A percentile compares a stretch with the other conserved stretches of the same genome.
Conservation (phyloP, 1,140 invertebrate genomes). For the Drosophila neocordata region DNA sequence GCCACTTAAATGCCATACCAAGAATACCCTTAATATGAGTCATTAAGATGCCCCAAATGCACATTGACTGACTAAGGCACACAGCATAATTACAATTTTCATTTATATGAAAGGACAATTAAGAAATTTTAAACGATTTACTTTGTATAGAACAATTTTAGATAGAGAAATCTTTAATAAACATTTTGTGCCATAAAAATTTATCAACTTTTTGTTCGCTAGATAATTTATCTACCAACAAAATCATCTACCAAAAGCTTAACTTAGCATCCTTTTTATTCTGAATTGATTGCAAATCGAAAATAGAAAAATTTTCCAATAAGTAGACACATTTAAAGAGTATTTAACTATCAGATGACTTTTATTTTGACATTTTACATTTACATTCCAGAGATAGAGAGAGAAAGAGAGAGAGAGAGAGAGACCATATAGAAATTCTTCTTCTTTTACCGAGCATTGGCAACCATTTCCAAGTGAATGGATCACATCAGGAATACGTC, state of each 20-base stretch:
- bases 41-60: constrained; percentile 1
- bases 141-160: too few relatives aligned
- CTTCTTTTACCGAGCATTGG: constrained; percentile 8
- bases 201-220: too few relatives aligned
- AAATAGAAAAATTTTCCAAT: background rate
- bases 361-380: too few relatives aligned
- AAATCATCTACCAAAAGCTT: too few relatives aligned
- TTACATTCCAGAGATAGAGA: background rate
- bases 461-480: constrained; percentile 64
- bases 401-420: background rate
- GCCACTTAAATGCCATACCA: constrained; percentile 12
- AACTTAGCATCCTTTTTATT: too few relatives aligned
- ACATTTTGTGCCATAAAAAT: too few relatives aligned
- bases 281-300: background rate
- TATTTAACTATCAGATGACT: constrained; percentile 26
- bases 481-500: constrained; percentile 55
- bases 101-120: too few relatives aligned
- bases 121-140: too few relatives aligned
- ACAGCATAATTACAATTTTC: too few relatives aligned
- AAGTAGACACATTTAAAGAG: constrained; percentile 5
- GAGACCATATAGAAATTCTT: too few relatives aligned
- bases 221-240: too few relatives aligned
- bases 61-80: background rate
- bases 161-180: too few relatives aligned
- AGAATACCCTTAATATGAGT: constrained; percentile 28